Base-by-base conservation (phyloP, 2,888 invertebrate species). In the Candidula unifasciata region DNA sequence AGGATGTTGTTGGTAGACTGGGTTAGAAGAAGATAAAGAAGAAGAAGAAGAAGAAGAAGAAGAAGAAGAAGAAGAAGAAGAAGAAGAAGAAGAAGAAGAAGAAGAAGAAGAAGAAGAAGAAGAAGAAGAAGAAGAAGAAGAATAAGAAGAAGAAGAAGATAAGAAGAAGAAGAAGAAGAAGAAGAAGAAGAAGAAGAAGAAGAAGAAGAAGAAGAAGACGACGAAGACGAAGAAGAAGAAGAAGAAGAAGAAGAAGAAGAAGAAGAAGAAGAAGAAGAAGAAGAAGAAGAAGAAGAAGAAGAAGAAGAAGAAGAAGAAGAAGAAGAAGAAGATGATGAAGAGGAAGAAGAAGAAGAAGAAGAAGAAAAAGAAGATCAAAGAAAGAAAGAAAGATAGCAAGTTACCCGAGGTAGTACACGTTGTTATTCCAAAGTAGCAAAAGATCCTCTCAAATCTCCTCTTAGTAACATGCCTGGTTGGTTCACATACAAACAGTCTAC, bases 101-200 rank as follows among this genome's bases (percentile, higher is more conserved):
- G 35, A 54, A n/a, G 30, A 27, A 77, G 10, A 37, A 52, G 27
- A 52, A 37, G 44, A 76, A 52, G 52, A 52, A 76, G 44, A 37
- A 76, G 44, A 52, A 27, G 44, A 52, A 52, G 76, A 52, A 52
- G 44, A 27, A 76, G 44, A 76, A 52, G 24, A 76, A 44, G 60
- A 71, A 35, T 8, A n/a, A 60, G 60, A n/a, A n/a, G 60, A n/a
- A n/a, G 60, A 18, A 60, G 60, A n/a, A 60, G 24, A 60, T 3
- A 60, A 60, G 24, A 60, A n/a, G n/a, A n/a, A 44, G 27, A 69
- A n/a, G 69, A 5, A 60, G 60, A n/a, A n/a, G n/a, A n/a, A n/a
- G 60, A n/a, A 18, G 60, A 24, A 76, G 52, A 76, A 33, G 27
- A 52, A 33, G 76, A 37, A 27, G 27, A 52, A 37, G 44, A 37